A percentile compares a stretch with the other conserved stretches of the same genome.
phyloP scores from a whole-genome alignment of 2,797 vertebrate genomes.

The Sebastes paucispinis region DNA sequence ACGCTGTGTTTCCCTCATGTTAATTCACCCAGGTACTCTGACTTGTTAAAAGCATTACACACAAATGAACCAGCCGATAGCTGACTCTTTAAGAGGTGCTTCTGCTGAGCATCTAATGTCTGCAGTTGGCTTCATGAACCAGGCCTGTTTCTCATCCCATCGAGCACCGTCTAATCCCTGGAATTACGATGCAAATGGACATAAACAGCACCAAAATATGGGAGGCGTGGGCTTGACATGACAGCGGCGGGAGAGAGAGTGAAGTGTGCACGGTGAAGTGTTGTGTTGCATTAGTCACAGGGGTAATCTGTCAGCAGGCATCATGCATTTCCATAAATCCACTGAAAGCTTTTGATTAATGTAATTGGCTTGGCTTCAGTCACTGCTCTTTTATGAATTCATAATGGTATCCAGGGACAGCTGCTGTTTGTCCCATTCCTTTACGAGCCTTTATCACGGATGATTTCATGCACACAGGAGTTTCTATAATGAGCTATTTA shows the following conservation, averaged over 20 bases:
- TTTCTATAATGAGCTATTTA: slow-evolving; percentile 13
- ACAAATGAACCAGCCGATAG: not conserved
- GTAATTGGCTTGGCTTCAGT: slow-evolving; percentile 46
- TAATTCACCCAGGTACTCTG: not conserved
- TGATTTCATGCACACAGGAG: slow-evolving; percentile 7
- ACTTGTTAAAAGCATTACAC: not conserved
- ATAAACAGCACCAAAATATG: slow-evolving; percentile 10
- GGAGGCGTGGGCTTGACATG: not conserved
- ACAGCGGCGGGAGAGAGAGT: not conserved
- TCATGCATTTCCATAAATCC: slow-evolving; percentile 49
- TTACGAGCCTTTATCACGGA: not conserved
- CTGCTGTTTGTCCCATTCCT: slow-evolving; percentile 10
- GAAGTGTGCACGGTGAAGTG: slow-evolving; percentile 10
- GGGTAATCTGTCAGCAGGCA: slow-evolving; percentile 24
- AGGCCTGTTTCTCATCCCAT: not conserved
- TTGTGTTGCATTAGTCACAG: slow-evolving; percentile 32
- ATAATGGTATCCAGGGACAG: slow-evolving; percentile 15
- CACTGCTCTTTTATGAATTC: slow-evolving; percentile 42
- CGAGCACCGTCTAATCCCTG: slow-evolving; percentile 2
- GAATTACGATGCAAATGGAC: slow-evolving; percentile 31
- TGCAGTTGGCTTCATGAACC: slow-evolving; percentile 1
- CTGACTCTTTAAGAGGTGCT: slow-evolving; percentile 10
- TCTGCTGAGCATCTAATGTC: slow-evolving; percentile 15
- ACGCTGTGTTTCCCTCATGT: not conserved
- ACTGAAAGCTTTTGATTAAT: slow-evolving; percentile 60